Evolutionary conservation across 2,888 invertebrate species (phyloP).

Genomic region (Mantis religiosa): DNA sequence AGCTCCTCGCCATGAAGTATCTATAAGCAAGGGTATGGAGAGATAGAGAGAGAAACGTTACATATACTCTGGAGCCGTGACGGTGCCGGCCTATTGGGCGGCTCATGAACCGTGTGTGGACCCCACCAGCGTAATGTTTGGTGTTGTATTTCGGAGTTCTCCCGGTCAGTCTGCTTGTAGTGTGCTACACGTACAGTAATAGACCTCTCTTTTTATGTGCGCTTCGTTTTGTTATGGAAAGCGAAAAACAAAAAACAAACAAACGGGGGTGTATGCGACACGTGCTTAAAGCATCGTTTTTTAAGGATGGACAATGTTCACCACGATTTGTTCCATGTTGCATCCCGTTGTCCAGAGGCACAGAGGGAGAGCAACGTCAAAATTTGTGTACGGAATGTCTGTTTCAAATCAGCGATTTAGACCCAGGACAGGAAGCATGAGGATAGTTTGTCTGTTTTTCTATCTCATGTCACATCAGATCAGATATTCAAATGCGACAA

Average conservation of each 20-base stretch:
- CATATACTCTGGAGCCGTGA: conserved; percentile 5
- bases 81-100: conserved; percentile 14
- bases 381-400: not conserved
- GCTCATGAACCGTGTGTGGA: conserved; percentile 9
- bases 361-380: not conserved
- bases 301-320: not conserved
- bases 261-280: not conserved
- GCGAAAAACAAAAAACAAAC: not conserved
- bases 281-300: not conserved
- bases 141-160: not conserved
- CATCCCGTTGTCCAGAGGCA: not conserved
- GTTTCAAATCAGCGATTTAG: not conserved
- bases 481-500: not conserved
- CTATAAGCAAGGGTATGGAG: not conserved
- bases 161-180: not conserved
- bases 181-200: not conserved
- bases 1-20: not conserved
- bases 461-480: not conserved
- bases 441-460: not conserved
- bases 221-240: not conserved
- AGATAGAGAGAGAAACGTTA: not conserved
- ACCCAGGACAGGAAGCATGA: not conserved
- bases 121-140: not conserved
- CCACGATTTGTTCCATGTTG: not conserved
- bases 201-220: not conserved